Percentiles rank a stretch among this genome's conserved stretches.
Evolutionary conservation across 2,113 vertebrate genomes (phyloP).

Genomic region (Pycnonotus jocosus): DNA sequence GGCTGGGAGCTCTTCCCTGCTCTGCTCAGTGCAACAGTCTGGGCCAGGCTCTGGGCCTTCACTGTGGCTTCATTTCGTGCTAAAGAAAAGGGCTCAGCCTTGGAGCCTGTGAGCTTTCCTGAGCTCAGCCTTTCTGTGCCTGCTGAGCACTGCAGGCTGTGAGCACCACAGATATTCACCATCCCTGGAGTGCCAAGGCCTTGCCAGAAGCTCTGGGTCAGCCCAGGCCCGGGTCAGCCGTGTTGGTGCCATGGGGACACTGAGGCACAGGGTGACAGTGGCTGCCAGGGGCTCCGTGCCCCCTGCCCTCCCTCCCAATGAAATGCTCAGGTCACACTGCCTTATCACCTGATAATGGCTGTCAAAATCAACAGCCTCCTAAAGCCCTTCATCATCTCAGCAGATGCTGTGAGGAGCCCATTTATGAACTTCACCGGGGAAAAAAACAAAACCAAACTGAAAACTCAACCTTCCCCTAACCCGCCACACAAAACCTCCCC

Average conservation of each 20-base stretch:
- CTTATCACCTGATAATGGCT: background rate
- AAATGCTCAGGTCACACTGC: background rate
- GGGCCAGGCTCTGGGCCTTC: background rate
- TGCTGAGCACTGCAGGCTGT: background rate
- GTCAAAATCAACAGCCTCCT: background rate
- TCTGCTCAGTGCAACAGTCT: background rate
- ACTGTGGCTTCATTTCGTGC: background rate
- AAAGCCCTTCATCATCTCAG: background rate
- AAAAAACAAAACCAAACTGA: background rate
- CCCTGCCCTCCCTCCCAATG: background rate
- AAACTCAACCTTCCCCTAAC: background rate
- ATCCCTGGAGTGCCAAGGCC: background rate
- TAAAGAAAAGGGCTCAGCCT: background rate
- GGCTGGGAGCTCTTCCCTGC: background rate
- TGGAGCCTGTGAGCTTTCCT: rapidly evolving
- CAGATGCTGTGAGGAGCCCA: background rate
- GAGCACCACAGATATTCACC: background rate
- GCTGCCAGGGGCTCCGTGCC: background rate
- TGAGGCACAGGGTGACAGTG: background rate
- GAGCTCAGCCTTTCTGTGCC: background rate
- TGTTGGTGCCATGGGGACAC: background rate
- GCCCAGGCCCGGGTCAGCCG: rapidly evolving
- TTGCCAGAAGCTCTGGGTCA: background rate
- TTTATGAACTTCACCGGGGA: background rate
- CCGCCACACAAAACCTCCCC: background rate